Evolutionary conservation across 2,888 invertebrate species (phyloP).

Genomic region (Oasisia sp.): DNA sequence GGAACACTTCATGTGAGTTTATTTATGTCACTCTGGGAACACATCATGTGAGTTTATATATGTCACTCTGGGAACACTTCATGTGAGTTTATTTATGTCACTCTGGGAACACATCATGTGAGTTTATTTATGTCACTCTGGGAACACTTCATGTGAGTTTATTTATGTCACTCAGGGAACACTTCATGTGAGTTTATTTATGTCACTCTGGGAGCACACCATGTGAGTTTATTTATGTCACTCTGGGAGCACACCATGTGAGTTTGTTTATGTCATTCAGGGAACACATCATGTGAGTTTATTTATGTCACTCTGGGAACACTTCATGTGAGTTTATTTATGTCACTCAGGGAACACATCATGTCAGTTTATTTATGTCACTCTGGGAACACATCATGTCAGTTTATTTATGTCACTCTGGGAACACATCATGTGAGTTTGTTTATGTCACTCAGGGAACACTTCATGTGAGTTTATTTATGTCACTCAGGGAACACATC

Average conservation of each 20-base stretch:
- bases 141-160: no score
- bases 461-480: background rate
- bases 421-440: constrained; percentile 72
- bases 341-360: no score
- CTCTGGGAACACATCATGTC: constrained; percentile 27
- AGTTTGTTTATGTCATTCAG: background rate
- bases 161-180: no score
- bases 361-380: no score
- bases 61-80: constrained; percentile 78
- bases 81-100: constrained; percentile 37
- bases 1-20: no score
- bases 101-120: background rate
- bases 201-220: no score
- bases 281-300: background rate
- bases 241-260: background rate
- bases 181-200: no score
- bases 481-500: background rate
- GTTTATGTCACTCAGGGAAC: background rate
- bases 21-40: no score
- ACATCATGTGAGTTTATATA: no score
- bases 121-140: no score
- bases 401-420: no score
- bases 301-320: constrained; percentile 74
- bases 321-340: constrained; percentile 66
- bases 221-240: no score